phyloP scores from a whole-genome alignment of 2,888 invertebrate species.

The Parapristionchus giblindavisi region DNA sequence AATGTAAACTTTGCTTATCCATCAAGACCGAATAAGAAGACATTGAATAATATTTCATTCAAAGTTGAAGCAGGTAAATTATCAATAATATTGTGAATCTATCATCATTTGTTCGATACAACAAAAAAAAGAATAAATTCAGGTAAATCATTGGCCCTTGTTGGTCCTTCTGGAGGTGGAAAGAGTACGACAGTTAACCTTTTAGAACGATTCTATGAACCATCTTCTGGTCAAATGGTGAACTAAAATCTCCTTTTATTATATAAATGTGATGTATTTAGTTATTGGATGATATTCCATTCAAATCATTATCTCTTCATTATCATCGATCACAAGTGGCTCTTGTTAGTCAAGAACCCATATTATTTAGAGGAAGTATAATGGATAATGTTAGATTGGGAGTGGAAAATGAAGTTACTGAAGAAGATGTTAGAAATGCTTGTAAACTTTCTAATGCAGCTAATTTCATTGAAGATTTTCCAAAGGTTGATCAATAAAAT shows the following conservation, averaged over 20 bases:
- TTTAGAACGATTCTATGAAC: constrained; percentile 84
- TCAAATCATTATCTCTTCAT: constrained; percentile 78
- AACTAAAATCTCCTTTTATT: constrained; percentile 50
- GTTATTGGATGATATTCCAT: constrained; percentile 71
- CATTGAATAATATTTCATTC: constrained; percentile 6
- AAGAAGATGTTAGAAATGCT: constrained; percentile 63
- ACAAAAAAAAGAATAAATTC: background rate
- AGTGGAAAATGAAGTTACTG: constrained; percentile 39
- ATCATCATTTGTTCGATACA: no score
- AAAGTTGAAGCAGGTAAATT: background rate
- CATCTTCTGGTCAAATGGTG: constrained; percentile 78
- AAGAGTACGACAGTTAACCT: constrained; percentile 86
- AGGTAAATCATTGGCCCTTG: constrained; percentile 60
- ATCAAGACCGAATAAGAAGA: background rate
- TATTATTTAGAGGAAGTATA: constrained; percentile 77
- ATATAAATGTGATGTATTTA: background rate
- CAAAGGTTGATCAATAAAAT: background rate
- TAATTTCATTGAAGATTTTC: constrained; percentile 68
- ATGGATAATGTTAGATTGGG: constrained; percentile 22
- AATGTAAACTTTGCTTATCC: constrained; percentile 19
- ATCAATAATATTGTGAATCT: background rate
- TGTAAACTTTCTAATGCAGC: constrained; percentile 70
- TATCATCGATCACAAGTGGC: constrained; percentile 82
- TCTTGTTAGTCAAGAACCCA: constrained; percentile 90
- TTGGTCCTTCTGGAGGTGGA: constrained; percentile 83